Evolutionary conservation across 1,140 invertebrate species (phyloP), one percentile per base, ranked within the genome.

Genomic region (Aphelenchoides avenae): DNA sequence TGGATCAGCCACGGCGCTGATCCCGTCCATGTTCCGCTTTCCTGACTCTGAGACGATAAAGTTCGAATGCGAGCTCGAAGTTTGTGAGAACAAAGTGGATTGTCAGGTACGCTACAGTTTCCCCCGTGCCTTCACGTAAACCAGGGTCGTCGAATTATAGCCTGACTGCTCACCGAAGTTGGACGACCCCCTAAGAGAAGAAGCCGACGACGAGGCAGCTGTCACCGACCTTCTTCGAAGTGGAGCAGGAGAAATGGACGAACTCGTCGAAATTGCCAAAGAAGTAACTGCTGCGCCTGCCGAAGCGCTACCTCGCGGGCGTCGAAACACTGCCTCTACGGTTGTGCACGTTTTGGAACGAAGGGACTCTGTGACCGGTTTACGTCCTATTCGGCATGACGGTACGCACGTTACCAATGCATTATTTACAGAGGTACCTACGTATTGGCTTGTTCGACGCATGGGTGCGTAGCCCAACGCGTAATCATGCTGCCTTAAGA

Each of bases 271-370:
- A 5, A 57, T 15, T 42, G 26, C 22, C n/a, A 4, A 43, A n/a
- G 27, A 18, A 33, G 13, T 33, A 11, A 33, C 9, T 55, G 11
- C 53, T 2, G 7, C 18, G n/a, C 11, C 52, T 13, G n/a, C 9
- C 15, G 6, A 27, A 9, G 6, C 47, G 18, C 6, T 5, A n/a
- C n/a, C 47, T 42, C 13, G 18, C 13, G 18, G 18, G 34, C 34
- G 18, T 30, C 15, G 41, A 6, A 7, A 46, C n/a, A 43, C 20
- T 37, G 13, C 52, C 13, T 54, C 47, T 36, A 37, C 36, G 5
- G 13, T 42, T 7, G 55, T 57, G n/a, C 55, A 60, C 31, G 55
- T 57, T 5, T 13, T 57, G 4, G 57, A 57, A 24, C 55, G 56
- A 11, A 31, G 30, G 29, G 55, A 52, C 18, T 13, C 13, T n/a